Percentiles rank a stretch among this genome's conserved stretches.
phyloP scores from a whole-genome alignment of 2,888 invertebrate genomes.

The Alcis repandata region DNA sequence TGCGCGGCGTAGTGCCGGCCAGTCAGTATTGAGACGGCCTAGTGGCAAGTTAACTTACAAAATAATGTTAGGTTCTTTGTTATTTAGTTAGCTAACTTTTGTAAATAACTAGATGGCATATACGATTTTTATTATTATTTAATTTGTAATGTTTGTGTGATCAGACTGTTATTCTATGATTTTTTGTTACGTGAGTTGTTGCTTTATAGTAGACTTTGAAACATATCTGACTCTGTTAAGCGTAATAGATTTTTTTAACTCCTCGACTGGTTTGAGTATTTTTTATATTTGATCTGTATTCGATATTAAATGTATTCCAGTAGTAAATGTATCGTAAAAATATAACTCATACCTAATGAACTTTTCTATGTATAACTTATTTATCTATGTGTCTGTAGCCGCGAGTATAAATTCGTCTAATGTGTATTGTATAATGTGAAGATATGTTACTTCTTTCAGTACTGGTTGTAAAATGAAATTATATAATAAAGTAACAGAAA shows the following conservation, averaged over 20 bases:
- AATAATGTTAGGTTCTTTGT: conserved; percentile 83
- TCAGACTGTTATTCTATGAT: conserved; percentile 85
- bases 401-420: conserved; percentile 67
- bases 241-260: conserved; percentile 63
- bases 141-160: conserved; percentile 86
- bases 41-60: conserved; percentile 70
- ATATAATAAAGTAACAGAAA: conserved; percentile 84
- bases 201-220: conserved; percentile 77
- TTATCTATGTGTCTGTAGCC: conserved; percentile 80
- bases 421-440: conserved; percentile 80
- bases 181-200: conserved; percentile 85
- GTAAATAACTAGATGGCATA: conserved; percentile 85
- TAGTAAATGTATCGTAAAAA: conserved; percentile 62
- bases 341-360: conserved; percentile 66
- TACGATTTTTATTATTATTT: conserved; percentile 76
- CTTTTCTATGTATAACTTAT: conserved; percentile 67
- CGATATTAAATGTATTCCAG: conserved; percentile 66
- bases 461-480: conserved; percentile 85
- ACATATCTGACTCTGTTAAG: conserved; percentile 83
- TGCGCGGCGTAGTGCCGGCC: conserved; percentile 69
- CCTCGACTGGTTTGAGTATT: conserved; percentile 63
- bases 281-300: conserved; percentile 59
- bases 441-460: conserved; percentile 82
- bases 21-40: conserved; percentile 82
- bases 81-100: conserved; percentile 86